Conservation (phyloP, 1,140 invertebrate species). For the Tetramorium alpestre region DNA sequence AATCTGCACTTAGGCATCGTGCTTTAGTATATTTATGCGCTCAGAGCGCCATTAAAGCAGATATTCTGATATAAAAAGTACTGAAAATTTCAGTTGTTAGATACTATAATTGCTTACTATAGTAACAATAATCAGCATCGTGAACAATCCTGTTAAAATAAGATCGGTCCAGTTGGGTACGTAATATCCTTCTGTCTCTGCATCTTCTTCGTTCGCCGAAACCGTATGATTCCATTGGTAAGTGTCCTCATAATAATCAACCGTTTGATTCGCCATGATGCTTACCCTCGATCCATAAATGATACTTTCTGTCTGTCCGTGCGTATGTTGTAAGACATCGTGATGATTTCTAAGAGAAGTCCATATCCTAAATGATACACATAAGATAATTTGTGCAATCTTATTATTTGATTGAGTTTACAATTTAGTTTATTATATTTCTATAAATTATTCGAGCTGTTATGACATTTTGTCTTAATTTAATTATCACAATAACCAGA, state of each 20-base stretch:
- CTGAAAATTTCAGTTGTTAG: neutral
- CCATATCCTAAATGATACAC: neutral
- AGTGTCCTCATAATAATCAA: constrained; percentile 68
- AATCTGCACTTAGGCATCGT: neutral
- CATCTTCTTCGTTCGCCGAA: constrained; percentile 58
- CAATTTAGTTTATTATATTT: neutral
- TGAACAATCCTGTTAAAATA: constrained; percentile 79
- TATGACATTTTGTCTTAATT: neutral
- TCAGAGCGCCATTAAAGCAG: neutral
- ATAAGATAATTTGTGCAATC: neutral
- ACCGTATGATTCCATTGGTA: constrained; percentile 71
- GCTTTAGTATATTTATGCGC: neutral
- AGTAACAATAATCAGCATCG: constrained; percentile 82
- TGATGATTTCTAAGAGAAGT: constrained; percentile 20
- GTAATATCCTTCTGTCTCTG: constrained; percentile 65
- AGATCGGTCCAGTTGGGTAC: constrained; percentile 79
- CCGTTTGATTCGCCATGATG: constrained; percentile 73
- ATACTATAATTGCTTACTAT: constrained; percentile 77
- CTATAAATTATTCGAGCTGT: neutral
- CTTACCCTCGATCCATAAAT: constrained; percentile 71
- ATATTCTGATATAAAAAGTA: neutral
- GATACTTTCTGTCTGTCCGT: constrained; percentile 56
- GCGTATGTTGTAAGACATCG: constrained; percentile 41
- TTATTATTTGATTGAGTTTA: neutral
- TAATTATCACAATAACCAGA: neutral